Conservation (phyloP, 1,140 invertebrate species). For the Tetragonula clypearis region DNA sequence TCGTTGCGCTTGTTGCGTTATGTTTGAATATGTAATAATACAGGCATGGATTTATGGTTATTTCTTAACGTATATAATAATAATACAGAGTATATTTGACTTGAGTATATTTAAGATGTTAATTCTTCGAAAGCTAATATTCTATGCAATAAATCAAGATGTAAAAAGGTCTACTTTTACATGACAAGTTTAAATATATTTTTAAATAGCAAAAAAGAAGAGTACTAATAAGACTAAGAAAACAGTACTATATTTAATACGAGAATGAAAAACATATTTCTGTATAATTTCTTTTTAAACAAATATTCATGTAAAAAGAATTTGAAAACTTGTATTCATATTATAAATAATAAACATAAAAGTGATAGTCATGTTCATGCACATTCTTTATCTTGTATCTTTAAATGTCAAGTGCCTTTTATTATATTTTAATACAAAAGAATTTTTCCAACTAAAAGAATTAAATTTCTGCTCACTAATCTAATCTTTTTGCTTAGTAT, state of each 20-base stretch:
- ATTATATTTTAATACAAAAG: slow-evolving; percentile 59
- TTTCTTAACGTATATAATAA: not conserved
- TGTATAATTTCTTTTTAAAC: not conserved
- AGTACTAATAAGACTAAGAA: not conserved
- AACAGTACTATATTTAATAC: not conserved
- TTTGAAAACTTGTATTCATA: slow-evolving; percentile 34
- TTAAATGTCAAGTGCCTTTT: slow-evolving; percentile 63
- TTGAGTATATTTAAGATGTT: slow-evolving; percentile 2
- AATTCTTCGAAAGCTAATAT: not conserved
- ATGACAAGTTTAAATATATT: slow-evolving; percentile 16
- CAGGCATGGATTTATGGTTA: slow-evolving; percentile 20
- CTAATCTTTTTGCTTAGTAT: slow-evolving; percentile 52
- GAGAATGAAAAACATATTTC: not conserved
- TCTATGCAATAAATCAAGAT: not conserved
- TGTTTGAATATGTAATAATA: slow-evolving; percentile 26
- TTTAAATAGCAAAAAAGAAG: slow-evolving; percentile 9
- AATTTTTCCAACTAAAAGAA: slow-evolving; percentile 49
- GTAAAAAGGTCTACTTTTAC: slow-evolving; percentile 7
- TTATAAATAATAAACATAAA: slow-evolving; percentile 61
- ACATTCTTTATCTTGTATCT: slow-evolving; percentile 54
- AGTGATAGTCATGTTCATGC: slow-evolving; percentile 43
- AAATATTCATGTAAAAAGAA: not conserved
- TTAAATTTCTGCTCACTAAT: slow-evolving; percentile 51
- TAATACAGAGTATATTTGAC: slow-evolving; percentile 8
- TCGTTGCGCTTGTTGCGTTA: slow-evolving; percentile 32